Percentiles rank a stretch among this genome's conserved stretches.
These are phyloP conservation scores for Toxotes chatareus DNA, from an alignment of 2,113 vertebrate species.

Conservation along the genomic window DNA sequence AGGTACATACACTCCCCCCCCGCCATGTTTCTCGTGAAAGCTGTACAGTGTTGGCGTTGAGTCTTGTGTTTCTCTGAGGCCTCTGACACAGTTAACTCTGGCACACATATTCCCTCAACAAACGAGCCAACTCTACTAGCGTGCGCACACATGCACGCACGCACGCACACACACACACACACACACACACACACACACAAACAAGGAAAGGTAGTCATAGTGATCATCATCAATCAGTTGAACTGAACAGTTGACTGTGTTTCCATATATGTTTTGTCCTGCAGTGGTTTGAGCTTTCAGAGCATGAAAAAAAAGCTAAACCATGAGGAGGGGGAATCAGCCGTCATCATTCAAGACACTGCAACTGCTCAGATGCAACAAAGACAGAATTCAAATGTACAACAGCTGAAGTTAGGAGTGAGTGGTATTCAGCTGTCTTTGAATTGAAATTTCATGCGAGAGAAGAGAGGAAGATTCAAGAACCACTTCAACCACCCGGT, in stretches of 20 bases:
- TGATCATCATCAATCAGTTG: slow-evolving; percentile 1
- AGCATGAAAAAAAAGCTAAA: slow-evolving; percentile 2
- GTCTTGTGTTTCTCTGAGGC: slow-evolving; percentile 4
- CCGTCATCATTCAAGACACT: slow-evolving; percentile 6
- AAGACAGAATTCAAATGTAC: neutral
- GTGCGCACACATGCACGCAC: too few relatives aligned
- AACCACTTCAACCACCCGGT: neutral
- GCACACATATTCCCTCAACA: neutral
- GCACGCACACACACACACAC: neutral
- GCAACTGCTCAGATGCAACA: slow-evolving; percentile 11
- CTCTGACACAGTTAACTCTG: neutral
- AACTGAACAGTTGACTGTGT: neutral
- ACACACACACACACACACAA: neutral
- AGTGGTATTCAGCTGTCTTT: slow-evolving; percentile 4
- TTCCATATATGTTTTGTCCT: neutral
- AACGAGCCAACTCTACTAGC: neutral
- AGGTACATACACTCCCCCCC: neutral
- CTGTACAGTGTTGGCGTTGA: neutral
- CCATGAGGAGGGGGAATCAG: slow-evolving; percentile 1
- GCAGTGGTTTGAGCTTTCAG: neutral
- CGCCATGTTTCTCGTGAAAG: neutral
- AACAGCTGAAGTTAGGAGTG: neutral
- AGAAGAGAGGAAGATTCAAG: neutral
- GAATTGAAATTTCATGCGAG: neutral
- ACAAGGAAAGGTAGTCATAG: neutral